Base-by-base conservation (phyloP, 2,888 invertebrate species). In the Machimus atricapillus region DNA sequence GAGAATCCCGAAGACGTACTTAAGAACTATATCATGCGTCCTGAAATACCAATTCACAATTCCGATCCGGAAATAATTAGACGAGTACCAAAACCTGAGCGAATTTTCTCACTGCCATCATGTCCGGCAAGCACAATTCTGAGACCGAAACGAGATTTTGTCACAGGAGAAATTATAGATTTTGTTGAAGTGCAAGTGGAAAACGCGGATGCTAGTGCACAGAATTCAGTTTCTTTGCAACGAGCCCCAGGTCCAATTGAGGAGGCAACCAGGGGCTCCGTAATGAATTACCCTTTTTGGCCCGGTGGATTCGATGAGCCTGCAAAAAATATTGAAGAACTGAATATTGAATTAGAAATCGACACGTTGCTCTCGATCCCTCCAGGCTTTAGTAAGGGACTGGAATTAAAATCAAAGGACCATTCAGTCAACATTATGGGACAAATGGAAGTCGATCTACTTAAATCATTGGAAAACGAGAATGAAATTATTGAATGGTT, bases 281-380 rank as follows among this genome's bases (percentile, higher is more conserved):
- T 95, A 0, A 95, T 95, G 87, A 97, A 97, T 91, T 96, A 95
- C 90, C 97, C 97, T 0, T 98, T 98, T 91, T 95, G 97, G 94
- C 98, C 98, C 0, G 98, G 97, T 78, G 96, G 97, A 2, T 96
- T 97, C 91, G 94, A 95, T 88, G 93, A 94, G 79, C 94, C 94
- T 0, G 92, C 93, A 73, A 90, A 90, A 23, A 93, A 93, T 89
- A 92, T 94, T 87, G 90, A 93, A 19, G 91, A 93, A 81, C 89
- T 93, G 2, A 91, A 91, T 34, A 90, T 91, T 88, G 91, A 91
- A 46, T 16, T 85, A 14, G 52, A 74, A 46, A 5, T 81, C 4
- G 73, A 79, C 0, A 19, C 31, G 37, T 43, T 86, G 31, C 90
- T 95, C 6, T 94, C 94, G 2, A 93, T 94, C 87, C 95, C 96